Conservation (phyloP, 2,888 invertebrate genomes). For the Erannis defoliaria region DNA sequence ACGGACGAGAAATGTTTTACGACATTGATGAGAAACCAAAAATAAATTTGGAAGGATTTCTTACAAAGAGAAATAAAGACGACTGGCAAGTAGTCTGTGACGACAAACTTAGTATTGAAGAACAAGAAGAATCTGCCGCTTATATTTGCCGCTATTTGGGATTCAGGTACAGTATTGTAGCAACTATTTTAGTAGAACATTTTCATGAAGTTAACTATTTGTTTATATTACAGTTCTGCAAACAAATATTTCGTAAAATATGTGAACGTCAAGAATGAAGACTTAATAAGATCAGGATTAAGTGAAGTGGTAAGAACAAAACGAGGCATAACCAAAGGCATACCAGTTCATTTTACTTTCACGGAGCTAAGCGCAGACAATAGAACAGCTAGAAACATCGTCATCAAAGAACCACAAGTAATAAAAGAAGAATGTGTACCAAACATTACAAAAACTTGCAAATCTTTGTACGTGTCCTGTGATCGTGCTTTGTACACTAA, state of each 20-base stretch:
- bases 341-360: conserved; percentile 69
- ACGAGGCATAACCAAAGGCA: conserved; percentile 55
- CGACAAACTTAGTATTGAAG: conserved; percentile 70
- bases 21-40: conserved; percentile 88
- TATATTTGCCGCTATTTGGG: conserved; percentile 90
- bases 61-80: conserved; percentile 87
- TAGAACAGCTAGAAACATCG: conserved; percentile 54
- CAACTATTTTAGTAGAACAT: background rate
- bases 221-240: conserved; percentile 63
- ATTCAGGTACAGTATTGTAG: conserved; percentile 80
- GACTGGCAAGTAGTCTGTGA: conserved; percentile 90
- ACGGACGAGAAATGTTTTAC: conserved; percentile 86
- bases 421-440: conserved; percentile 78
- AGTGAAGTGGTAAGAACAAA: conserved; percentile 54
- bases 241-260: conserved; percentile 73
- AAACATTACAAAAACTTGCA: conserved; percentile 81
- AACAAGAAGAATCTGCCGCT: conserved; percentile 80
- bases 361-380: conserved; percentile 49
- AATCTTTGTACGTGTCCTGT: conserved; percentile 85
- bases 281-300: conserved; percentile 48
- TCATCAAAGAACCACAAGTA: conserved; percentile 71
- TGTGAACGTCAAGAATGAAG: conserved; percentile 68
- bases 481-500: conserved; percentile 75
- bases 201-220: too few species aligned
- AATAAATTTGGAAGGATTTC: conserved; percentile 87